Evolutionary conservation across 2,797 vertebrate species (phyloP).

Genomic region (Champsocephalus esox): DNA sequence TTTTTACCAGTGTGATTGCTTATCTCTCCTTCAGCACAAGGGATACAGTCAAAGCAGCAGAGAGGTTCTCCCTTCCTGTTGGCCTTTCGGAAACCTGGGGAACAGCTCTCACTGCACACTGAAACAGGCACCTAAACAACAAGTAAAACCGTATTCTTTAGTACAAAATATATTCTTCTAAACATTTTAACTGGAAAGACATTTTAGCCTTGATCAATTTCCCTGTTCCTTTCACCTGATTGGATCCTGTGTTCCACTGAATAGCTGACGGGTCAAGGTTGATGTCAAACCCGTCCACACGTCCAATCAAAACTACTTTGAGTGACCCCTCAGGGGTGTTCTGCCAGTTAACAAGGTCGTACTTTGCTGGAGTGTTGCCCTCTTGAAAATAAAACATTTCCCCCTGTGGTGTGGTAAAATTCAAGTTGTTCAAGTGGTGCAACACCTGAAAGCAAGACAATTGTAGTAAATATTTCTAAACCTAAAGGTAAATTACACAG

Average conservation of each 20-base stretch:
- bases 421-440: constrained; percentile 69
- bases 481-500: not conserved
- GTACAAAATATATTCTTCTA: not conserved
- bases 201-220: not conserved
- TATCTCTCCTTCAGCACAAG: constrained; percentile 79
- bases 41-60: constrained; percentile 84
- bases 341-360: constrained; percentile 87
- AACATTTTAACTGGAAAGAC: not conserved
- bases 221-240: constrained; percentile 32
- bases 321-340: constrained; percentile 57
- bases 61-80: constrained; percentile 67
- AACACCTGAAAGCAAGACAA: constrained; percentile 62
- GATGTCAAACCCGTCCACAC: constrained; percentile 76
- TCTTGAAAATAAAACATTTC: constrained; percentile 78
- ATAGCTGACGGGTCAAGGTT: constrained; percentile 77
- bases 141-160: not conserved
- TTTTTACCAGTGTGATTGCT: constrained; percentile 78
- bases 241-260: constrained; percentile 77
- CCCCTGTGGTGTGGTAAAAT: constrained; percentile 76
- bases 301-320: constrained; percentile 73
- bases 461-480: not conserved
- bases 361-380: constrained; percentile 74
- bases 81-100: constrained; percentile 74
- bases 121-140: constrained; percentile 41
- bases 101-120: constrained; percentile 80